Conservation (phyloP, 1,140 invertebrate species). For the Contarinia nasturtii region DNA sequence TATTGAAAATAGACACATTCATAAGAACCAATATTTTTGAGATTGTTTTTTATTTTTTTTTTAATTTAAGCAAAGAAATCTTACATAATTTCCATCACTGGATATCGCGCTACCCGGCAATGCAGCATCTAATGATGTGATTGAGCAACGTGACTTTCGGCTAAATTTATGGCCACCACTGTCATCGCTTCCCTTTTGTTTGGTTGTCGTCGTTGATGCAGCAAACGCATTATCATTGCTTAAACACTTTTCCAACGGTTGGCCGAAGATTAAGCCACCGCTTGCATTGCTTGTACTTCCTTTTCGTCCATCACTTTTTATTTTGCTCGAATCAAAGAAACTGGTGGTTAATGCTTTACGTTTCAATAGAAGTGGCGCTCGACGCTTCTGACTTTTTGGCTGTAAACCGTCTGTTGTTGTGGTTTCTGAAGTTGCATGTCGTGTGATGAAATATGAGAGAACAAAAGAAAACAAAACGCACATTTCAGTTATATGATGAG, state of each 20-base stretch:
- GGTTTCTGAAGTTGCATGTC: too few relatives aligned
- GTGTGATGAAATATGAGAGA: too few relatives aligned
- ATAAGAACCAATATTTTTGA: neutral
- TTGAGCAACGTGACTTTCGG: constrained; percentile 11
- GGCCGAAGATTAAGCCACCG: constrained; percentile 57
- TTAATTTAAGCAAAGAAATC: too few relatives aligned
- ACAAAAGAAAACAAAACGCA: too few relatives aligned
- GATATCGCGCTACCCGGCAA: too few relatives aligned
- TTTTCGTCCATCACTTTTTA: constrained; percentile 40
- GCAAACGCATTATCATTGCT: constrained; percentile 38
- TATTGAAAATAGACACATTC: neutral
- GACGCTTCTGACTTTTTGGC: constrained; percentile 45
- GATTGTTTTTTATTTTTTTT: neutral
- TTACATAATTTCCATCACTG: too few relatives aligned
- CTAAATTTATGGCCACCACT: constrained; percentile 3
- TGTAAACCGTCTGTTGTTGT: constrained; percentile 19
- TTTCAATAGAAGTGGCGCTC: constrained; percentile 49
- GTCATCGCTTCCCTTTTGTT: constrained; percentile 1
- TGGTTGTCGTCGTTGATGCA: constrained; percentile 4
- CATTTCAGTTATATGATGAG: too few relatives aligned
- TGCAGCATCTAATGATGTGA: constrained; percentile 8
- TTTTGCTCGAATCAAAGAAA: constrained; percentile 53
- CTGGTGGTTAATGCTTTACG: constrained; percentile 66
- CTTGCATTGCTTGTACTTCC: constrained; percentile 31
- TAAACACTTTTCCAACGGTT: constrained; percentile 60